Evolutionary conservation across 1,140 invertebrate genomes (phyloP).

Genomic region (Papilio polyxenes): DNA sequence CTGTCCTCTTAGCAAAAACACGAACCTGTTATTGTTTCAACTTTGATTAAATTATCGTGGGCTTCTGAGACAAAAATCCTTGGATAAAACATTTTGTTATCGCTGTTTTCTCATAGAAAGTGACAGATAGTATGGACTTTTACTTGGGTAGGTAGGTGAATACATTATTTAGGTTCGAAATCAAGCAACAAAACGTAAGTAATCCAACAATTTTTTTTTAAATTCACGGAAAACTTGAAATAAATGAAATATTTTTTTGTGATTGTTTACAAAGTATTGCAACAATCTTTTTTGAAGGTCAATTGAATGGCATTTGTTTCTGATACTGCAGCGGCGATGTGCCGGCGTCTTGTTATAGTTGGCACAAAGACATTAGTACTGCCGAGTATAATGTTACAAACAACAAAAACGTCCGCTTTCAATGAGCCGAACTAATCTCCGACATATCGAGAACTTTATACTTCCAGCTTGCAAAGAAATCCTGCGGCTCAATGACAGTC

Average conservation of each 20-base stretch:
- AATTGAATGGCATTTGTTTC: background rate
- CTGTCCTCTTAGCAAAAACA: too few species aligned
- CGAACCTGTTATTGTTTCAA: too few species aligned
- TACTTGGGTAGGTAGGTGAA: too few species aligned
- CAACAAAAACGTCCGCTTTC: slow-evolving; percentile 1
- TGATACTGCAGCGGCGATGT: background rate
- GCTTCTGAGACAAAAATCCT: too few species aligned
- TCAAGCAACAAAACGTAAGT: too few species aligned
- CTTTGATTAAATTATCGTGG: too few species aligned
- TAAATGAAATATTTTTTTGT: background rate
- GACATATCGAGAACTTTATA: slow-evolving; percentile 49
- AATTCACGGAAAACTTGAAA: too few species aligned
- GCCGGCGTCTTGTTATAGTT: background rate
- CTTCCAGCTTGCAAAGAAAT: slow-evolving; percentile 48
- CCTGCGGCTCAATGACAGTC: slow-evolving; percentile 54
- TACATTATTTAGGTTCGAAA: too few species aligned
- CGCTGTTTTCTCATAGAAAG: too few species aligned
- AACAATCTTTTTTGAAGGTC: background rate
- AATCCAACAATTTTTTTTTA: too few species aligned
- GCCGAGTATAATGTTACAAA: background rate
- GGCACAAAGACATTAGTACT: background rate
- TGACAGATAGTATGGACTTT: too few species aligned
- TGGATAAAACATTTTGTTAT: too few species aligned
- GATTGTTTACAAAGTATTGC: background rate
- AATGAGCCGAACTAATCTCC: slow-evolving; percentile 42